Evolutionary conservation across 1,140 invertebrate species (phyloP), one percentile per base, ranked within the genome.

Genomic region (Caenorhabditis inopinata): DNA sequence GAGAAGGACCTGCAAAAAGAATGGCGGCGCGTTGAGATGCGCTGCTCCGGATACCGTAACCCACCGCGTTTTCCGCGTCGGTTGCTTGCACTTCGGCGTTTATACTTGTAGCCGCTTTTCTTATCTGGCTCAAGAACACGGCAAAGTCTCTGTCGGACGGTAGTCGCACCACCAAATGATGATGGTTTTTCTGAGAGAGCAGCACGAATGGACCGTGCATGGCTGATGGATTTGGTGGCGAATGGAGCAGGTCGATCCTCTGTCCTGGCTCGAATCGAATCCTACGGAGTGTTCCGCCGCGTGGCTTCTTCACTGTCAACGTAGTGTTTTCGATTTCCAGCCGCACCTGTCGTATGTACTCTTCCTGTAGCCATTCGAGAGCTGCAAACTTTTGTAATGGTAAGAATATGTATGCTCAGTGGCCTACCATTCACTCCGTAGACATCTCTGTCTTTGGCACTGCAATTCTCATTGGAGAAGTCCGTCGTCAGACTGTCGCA

Each of bases 281-380:
- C 12, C 85, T 84, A 12, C 91, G 84, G 9, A 90, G 81, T 11
- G 86, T 78, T 46, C 89, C 83, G 48, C 89, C 84, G 11, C 95
- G 90, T 23, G 96, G 88, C 85, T 95, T 95, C 85, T 96, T 94
- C 94, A 88, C 96, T 95, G 0, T 94, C 90, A 89, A 96, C 92
- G 2, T 94, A 93, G 82, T 94, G 92, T 89, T 89, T 12, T 91
- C 91, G 78, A 91, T 94, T 84, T 95, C 93, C 0, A 97, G 92
- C 85, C 95, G 96, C 0, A 97, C 94, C 7, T 95, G 90, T 7
- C 96, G 91, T 84, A 94, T 94, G 87, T 96, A 93, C 84, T 96
- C 95, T 16, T 95, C 94, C 86, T 97, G 95, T 5, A 97, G 89
- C 96, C 96, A 97, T 89, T 98, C 96, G 23, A 88, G 82, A 25